Percentiles rank a stretch among this genome's conserved stretches.
Evolutionary conservation across 2,797 vertebrate species (phyloP).

Genomic region (Manis javanica): DNA sequence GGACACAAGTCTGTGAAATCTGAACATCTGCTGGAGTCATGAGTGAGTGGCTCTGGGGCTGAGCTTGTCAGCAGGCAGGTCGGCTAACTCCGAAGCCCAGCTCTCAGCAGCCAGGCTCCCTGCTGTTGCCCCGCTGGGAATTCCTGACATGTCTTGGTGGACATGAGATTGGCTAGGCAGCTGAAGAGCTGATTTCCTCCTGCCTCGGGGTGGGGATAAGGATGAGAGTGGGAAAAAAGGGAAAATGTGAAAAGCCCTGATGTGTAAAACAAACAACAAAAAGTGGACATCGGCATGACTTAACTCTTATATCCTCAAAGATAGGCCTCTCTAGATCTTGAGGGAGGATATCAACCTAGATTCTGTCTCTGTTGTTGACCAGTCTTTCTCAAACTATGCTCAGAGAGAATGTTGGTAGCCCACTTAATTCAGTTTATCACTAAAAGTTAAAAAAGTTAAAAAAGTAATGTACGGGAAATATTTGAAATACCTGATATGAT

Average conservation of each 20-base stretch:
- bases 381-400: background rate
- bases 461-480: background rate
- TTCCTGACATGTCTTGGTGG: background rate
- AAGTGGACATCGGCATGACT: background rate
- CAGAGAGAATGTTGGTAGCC: background rate
- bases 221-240: background rate
- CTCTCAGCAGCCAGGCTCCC: slow-evolving; percentile 18
- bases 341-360: background rate
- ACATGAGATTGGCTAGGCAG: background rate
- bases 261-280: background rate
- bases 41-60: slow-evolving; percentile 44
- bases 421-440: background rate
- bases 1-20: slow-evolving; percentile 30
- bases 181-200: slow-evolving; percentile 51
- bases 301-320: background rate
- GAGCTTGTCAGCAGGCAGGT: slow-evolving; percentile 76
- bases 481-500: background rate
- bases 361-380: background rate
- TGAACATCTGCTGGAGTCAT: slow-evolving; percentile 57
- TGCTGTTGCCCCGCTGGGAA: background rate
- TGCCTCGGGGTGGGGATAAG: background rate
- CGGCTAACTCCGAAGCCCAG: background rate
- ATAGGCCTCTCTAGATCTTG: background rate
- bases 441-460: background rate
- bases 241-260: background rate